These are phyloP conservation scores for Aphelenchoides fujianensis DNA, from an alignment of 1,140 invertebrate species.

Conservation along the genomic window DNA sequence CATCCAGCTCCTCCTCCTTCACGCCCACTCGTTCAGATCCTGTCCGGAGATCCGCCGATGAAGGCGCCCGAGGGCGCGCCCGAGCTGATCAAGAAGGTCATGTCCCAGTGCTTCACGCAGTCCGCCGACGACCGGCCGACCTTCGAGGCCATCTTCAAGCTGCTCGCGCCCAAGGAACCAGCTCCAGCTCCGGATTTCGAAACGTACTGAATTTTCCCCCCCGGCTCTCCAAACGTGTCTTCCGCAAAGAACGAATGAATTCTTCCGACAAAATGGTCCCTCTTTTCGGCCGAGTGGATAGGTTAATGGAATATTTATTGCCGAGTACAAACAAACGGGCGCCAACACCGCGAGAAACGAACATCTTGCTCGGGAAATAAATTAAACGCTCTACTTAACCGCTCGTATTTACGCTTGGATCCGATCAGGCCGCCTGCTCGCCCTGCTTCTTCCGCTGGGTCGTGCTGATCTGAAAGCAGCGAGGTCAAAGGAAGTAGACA, in stretches of 20 bases:
- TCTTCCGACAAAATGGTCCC: no score
- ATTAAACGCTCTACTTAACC: no score
- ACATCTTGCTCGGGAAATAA: no score
- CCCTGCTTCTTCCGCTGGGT: conserved; percentile 18
- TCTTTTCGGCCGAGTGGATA: no score
- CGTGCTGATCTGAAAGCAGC: conserved; percentile 36
- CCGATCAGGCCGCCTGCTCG: conserved; percentile 11
- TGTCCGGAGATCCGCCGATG: conserved; percentile 17
- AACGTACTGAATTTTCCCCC: background rate
- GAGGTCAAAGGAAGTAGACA: background rate
- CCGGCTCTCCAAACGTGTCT: no score
- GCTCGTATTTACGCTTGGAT: no score
- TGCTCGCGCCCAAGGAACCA: conserved; percentile 16
- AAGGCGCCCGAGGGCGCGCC: conserved; percentile 1
- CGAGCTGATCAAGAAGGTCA: conserved; percentile 1
- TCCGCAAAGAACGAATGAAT: no score
- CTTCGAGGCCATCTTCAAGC: conserved; percentile 25
- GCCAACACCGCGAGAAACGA: no score
- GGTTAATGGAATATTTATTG: no score
- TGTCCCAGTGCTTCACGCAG: conserved; percentile 22
- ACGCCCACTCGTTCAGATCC: conserved; percentile 10
- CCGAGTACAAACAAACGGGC: no score
- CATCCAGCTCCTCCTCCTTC: conserved; percentile 16
- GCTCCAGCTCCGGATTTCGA: conserved; percentile 5
- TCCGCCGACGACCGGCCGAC: conserved; percentile 1